A percentile compares a stretch with the other conserved stretches of the same genome.
Conservation (phyloP, 2,797 vertebrate species). For the Tinamus major region DNA sequence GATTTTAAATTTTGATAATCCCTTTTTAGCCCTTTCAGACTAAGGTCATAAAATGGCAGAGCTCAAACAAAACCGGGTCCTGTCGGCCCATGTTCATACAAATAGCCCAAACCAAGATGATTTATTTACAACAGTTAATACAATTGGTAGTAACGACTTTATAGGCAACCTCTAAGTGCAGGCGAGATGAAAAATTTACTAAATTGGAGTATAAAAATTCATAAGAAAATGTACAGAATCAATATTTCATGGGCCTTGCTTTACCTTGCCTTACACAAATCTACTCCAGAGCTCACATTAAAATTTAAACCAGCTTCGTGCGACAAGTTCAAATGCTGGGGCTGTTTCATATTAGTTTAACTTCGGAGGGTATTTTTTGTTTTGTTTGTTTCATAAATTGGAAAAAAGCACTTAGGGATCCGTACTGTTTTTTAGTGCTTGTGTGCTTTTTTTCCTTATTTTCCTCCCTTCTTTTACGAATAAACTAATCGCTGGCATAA, state of each 20-base stretch:
- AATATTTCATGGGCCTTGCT: conserved; percentile 98
- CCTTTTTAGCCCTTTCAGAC: conserved; percentile 60
- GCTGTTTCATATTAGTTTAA: conserved; percentile 89
- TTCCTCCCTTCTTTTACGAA: conserved; percentile 25
- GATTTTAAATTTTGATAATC: conserved; percentile 74
- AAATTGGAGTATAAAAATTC: conserved; percentile 96
- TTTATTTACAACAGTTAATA: conserved; percentile 86
- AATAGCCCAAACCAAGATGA: conserved; percentile 77
- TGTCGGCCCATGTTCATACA: conserved; percentile 74
- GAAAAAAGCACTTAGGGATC: conserved; percentile 68
- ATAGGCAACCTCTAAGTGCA: conserved; percentile 89
- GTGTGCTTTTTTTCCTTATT: conserved; percentile 11
- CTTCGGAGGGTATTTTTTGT: conserved; percentile 83
- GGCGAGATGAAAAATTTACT: conserved; percentile 95
- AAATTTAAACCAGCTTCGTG: conserved; percentile 91
- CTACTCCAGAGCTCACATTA: conserved; percentile 93
- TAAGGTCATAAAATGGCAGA: conserved; percentile 39
- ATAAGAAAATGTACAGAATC: conserved; percentile 99
- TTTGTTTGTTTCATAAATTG: conserved; percentile 78
- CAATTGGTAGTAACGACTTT: conserved; percentile 85
- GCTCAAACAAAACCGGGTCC: conserved; percentile 62
- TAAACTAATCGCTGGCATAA: conserved; percentile 56
- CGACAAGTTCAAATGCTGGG: conserved; percentile 91
- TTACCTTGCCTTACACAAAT: conserved; percentile 98
- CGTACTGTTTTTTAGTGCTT: conserved; percentile 37